Percentiles rank a stretch among this genome's conserved stretches.
Conservation (phyloP, 2,888 invertebrate species). For the Ichneumon xanthorius region DNA sequence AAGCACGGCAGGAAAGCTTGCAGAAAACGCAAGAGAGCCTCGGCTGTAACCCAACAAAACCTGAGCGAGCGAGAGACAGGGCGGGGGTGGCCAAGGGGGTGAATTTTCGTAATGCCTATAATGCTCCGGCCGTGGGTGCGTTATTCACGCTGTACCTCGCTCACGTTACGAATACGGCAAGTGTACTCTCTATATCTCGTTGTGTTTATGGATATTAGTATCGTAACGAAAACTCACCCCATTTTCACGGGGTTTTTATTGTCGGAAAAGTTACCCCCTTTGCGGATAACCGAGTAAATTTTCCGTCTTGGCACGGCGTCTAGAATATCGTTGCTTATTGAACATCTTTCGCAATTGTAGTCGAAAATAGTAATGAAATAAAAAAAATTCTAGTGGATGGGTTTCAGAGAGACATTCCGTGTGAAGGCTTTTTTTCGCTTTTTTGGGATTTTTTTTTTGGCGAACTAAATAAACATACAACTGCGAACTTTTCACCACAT, state of each 20-base stretch:
- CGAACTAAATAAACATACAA: too few species aligned
- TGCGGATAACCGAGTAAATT: not conserved
- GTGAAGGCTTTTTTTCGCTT: too few species aligned
- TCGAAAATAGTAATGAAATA: not conserved
- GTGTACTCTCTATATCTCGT: slow-evolving; percentile 36
- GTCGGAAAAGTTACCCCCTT: not conserved
- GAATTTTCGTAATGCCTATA: slow-evolving; percentile 81
- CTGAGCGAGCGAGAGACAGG: slow-evolving; percentile 31
- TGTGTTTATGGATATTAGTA: slow-evolving; percentile 58
- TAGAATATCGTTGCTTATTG: not conserved
- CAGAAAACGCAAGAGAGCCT: slow-evolving; percentile 50
- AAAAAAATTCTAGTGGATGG: too few species aligned
- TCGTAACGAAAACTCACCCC: slow-evolving; percentile 69
- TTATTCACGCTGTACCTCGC: slow-evolving; percentile 65
- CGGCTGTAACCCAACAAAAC: slow-evolving; percentile 22
- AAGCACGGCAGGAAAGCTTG: slow-evolving; percentile 63
- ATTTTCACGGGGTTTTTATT: slow-evolving; percentile 50
- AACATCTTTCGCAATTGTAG: not conserved
- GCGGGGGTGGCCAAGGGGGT: slow-evolving; percentile 76
- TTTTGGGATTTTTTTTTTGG: too few species aligned
- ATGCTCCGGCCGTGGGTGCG: slow-evolving; percentile 70
- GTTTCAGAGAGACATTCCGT: too few species aligned
- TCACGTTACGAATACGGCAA: slow-evolving; percentile 66
- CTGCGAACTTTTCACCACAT: too few species aligned
- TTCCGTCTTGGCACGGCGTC: not conserved